A percentile compares a stretch with the other conserved stretches of the same genome.
Evolutionary conservation across 2,113 vertebrate genomes (phyloP).

Genomic region (Martes martes): DNA sequence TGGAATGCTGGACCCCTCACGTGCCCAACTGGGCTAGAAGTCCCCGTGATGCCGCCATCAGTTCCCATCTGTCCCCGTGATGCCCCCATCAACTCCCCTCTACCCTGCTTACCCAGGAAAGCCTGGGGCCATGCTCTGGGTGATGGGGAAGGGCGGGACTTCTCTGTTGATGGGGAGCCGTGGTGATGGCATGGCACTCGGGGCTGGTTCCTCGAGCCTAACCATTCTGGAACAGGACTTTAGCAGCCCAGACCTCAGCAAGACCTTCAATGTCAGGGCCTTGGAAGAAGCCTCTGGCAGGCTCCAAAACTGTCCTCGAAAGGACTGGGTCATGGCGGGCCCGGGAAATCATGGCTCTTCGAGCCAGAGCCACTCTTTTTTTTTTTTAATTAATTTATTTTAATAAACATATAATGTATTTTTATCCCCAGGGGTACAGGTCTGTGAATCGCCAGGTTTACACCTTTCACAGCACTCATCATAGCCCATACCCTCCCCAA

Average conservation of each 20-base stretch:
- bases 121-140: neutral
- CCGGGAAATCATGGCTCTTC: neutral
- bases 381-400: too few relatives aligned
- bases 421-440: too few relatives aligned
- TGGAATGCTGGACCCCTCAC: neutral
- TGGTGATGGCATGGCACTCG: rapidly evolving
- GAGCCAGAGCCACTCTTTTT: neutral
- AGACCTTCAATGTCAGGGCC: neutral
- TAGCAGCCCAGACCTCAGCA: neutral
- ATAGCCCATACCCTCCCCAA: too few relatives aligned
- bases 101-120: neutral
- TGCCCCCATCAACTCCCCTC: neutral
- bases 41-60: rapidly evolving
- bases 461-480: too few relatives aligned
- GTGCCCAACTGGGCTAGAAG: too few relatives aligned
- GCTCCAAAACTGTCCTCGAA: too few relatives aligned
- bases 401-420: too few relatives aligned
- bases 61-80: neutral
- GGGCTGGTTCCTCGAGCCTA: neutral
- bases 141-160: rapidly evolving
- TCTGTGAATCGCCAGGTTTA: too few relatives aligned
- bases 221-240: neutral
- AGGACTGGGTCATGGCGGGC: rapidly evolving
- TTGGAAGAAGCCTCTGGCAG: neutral
- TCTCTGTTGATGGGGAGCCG: too few relatives aligned